Base-by-base conservation (phyloP, 2,113 vertebrate species). In the Tragelaphus imberbis region DNA sequence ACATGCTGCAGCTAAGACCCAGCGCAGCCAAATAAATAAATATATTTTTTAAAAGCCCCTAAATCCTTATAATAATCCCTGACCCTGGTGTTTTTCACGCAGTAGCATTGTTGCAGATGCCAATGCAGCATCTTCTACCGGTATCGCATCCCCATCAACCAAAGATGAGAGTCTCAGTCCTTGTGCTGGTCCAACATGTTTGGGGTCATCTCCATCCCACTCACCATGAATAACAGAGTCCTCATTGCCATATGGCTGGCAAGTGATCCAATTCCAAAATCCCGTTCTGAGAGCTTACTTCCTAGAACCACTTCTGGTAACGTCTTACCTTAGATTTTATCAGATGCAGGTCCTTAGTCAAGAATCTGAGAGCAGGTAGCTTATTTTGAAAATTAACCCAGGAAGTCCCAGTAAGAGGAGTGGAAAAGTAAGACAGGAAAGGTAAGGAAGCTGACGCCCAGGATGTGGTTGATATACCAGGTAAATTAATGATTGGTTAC, bases 391-490 rank as follows among this genome's bases (percentile, higher is more conserved):
- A 53, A n/a, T 40, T 63, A 71, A 19, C 12, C 25, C 58, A 23
- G n/a, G 33, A 44, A 68, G 15, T 44, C 16, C 5, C 30, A 30
- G 68, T 14, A 15, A 25, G 28, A 79, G 23, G 6, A 63, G 28
- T 56, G n/a, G 30, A 33, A 51, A 87, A 82, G 40, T 33, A 61
- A 44, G 30, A 16, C 1, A 5, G 75, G 33, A 59, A 11, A 44
- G 61, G 36, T 81, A 23, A 58, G 59, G 53, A 87, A 92, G 77
- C 3, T 59, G 90, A 40, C 17, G 30, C 25, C 7, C 15, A 36
- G 19, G n/a, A 28, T 28, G 47, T n/a, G 16, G 28, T 56, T 30
- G 47, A 14, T 61, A 11, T 2, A n/a, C 0, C 0, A 3, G 65
- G 27, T 21, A 15, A 36, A 30, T 33, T 40, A n/a, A n/a, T 13